phyloP scores from a whole-genome alignment of 2,888 invertebrate species.

The Napeogenes inachia region DNA sequence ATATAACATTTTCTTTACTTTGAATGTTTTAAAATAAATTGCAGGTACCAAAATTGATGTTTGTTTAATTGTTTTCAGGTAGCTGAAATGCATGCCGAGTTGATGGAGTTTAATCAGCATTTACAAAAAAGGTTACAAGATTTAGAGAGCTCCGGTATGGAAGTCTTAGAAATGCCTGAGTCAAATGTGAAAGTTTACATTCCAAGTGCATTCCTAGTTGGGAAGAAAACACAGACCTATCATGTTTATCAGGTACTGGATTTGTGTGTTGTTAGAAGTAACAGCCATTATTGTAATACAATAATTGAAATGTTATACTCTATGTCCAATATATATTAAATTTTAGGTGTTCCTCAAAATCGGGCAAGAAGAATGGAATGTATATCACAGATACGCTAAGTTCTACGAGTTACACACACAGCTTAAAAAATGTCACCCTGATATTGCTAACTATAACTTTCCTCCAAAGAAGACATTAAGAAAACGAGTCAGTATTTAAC shows the following conservation, averaged over 20 bases:
- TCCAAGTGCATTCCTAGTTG: slow-evolving; percentile 87
- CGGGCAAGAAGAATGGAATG: slow-evolving; percentile 94
- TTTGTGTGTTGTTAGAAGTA: background rate
- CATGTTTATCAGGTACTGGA: slow-evolving; percentile 90
- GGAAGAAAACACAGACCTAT: slow-evolving; percentile 82
- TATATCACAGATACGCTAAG: slow-evolving; percentile 96
- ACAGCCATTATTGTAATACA: too few species aligned
- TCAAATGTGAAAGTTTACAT: slow-evolving; percentile 89
- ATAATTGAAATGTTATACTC: too few species aligned
- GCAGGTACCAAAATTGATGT: too few species aligned
- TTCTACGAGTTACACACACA: slow-evolving; percentile 91
- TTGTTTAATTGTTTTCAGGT: slow-evolving; percentile 73
- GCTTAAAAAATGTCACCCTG: slow-evolving; percentile 88
- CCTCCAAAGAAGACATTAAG: slow-evolving; percentile 97
- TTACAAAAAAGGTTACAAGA: slow-evolving; percentile 83
- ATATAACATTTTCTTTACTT: too few species aligned
- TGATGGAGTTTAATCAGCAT: slow-evolving; percentile 93
- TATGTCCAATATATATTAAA: background rate
- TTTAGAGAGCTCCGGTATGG: slow-evolving; percentile 57
- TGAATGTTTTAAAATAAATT: too few species aligned
- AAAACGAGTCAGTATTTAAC: slow-evolving; percentile 82
- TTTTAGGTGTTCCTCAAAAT: slow-evolving; percentile 87
- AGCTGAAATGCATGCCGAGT: slow-evolving; percentile 95
- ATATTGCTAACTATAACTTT: slow-evolving; percentile 90
- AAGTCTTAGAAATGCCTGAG: slow-evolving; percentile 58